phyloP scores from a whole-genome alignment of 2,888 invertebrate species.

The Zele albiditarsus region DNA sequence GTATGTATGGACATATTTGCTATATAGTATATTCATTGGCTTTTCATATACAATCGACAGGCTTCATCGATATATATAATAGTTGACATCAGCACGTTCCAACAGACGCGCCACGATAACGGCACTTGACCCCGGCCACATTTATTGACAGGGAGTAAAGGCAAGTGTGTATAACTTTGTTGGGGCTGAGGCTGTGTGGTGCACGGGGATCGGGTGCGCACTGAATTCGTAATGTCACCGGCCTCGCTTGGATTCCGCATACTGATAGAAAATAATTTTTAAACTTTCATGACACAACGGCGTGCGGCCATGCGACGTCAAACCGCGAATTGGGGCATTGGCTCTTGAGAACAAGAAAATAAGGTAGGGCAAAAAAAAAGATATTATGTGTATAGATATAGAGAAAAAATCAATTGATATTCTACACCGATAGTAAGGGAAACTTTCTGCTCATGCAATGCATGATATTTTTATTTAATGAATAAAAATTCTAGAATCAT shows the following conservation, averaged over 20 bases:
- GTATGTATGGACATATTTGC: conserved; percentile 31
- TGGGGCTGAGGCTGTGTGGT: conserved; percentile 44
- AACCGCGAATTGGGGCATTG: conserved; percentile 31
- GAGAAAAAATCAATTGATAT: background rate
- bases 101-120: conserved; percentile 42
- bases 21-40: background rate
- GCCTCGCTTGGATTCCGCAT: conserved; percentile 53
- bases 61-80: conserved; percentile 15
- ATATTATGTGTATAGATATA: background rate
- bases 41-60: conserved; percentile 28
- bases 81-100: conserved; percentile 37
- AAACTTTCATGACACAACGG: conserved; percentile 50
- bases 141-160: conserved; percentile 60
- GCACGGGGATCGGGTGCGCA: conserved; percentile 48
- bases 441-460: background rate
- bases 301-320: conserved; percentile 12
- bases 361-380: conserved; percentile 26
- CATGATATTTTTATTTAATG: background rate
- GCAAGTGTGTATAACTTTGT: conserved; percentile 55
- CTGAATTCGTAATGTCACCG: conserved; percentile 57
- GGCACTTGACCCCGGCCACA: conserved; percentile 53
- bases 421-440: background rate
- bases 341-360: conserved; percentile 13
- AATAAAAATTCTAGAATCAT: background rate
- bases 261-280: conserved; percentile 62